Conservation (phyloP, 2,888 invertebrate genomes). For the Philonicus albiceps region DNA sequence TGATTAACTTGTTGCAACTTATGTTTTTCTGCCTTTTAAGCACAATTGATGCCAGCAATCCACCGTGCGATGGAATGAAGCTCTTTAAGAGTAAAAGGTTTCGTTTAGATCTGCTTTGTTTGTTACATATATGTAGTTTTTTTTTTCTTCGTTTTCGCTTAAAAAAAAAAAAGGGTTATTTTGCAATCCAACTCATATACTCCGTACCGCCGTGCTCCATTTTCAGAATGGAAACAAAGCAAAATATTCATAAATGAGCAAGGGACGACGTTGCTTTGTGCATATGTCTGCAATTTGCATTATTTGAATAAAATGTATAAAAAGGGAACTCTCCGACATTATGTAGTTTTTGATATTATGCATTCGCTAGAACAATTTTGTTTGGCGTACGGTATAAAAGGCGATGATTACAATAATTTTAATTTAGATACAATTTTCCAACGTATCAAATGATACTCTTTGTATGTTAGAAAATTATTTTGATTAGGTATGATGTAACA, state of each 20-base stretch:
- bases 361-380: no score
- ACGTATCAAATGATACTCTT: neutral
- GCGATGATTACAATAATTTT: neutral
- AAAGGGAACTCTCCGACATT: neutral
- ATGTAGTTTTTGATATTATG: neutral
- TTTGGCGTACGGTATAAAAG: neutral
- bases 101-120: neutral
- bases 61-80: neutral
- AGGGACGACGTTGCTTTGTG: neutral
- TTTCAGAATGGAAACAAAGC: neutral
- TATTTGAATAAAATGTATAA: neutral
- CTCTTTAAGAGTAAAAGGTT: neutral
- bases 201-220: neutral
- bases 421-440: neutral
- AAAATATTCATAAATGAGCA: neutral
- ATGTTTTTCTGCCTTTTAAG: constrained; percentile 19
- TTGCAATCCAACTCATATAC: neutral
- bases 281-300: neutral
- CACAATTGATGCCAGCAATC: constrained; percentile 5
- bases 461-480: neutral
- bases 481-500: neutral
- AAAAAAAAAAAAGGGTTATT: neutral
- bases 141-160: neutral
- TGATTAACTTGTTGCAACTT: constrained; percentile 34
- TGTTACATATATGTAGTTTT: neutral